Conservation (phyloP, 2,888 invertebrate species). For the Acanthosepion pharaonis region DNA sequence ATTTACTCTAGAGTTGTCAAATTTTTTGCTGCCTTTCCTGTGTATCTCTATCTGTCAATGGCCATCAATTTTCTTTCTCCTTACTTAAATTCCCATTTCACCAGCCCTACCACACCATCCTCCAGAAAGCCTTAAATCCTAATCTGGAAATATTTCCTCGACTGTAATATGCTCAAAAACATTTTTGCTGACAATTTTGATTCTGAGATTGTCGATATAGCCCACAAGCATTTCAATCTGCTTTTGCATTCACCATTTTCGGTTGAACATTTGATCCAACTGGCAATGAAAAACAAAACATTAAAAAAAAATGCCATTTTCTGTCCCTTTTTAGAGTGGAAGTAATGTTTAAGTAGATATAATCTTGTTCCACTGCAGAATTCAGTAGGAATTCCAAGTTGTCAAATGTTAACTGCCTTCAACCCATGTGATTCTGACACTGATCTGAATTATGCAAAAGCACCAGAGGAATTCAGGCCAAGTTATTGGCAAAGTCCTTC, state of each 20-base stretch:
- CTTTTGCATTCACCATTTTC: background rate
- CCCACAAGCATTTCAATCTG: constrained; percentile 33
- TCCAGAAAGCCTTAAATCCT: background rate
- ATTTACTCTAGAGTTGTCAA: background rate
- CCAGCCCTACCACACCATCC: background rate
- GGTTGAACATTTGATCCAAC: background rate
- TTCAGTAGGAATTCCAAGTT: background rate
- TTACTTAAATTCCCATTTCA: background rate
- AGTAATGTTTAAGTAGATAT: too few relatives aligned
- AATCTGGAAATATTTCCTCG: background rate
- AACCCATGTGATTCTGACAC: background rate
- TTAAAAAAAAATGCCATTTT: background rate
- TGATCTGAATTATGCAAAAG: background rate
- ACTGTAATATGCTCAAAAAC: background rate
- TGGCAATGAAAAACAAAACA: background rate
- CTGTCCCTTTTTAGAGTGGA: background rate
- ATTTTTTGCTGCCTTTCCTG: background rate
- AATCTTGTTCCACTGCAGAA: too few relatives aligned
- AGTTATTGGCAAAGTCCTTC: background rate
- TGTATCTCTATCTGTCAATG: background rate
- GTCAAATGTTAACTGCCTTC: constrained; percentile 11
- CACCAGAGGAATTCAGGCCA: background rate
- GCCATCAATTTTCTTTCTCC: background rate
- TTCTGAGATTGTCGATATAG: background rate
- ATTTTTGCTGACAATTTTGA: constrained; percentile 17